Evolutionary conservation across 2,113 vertebrate species (phyloP).

Genomic region (cattle (Bos taurus)): DNA sequence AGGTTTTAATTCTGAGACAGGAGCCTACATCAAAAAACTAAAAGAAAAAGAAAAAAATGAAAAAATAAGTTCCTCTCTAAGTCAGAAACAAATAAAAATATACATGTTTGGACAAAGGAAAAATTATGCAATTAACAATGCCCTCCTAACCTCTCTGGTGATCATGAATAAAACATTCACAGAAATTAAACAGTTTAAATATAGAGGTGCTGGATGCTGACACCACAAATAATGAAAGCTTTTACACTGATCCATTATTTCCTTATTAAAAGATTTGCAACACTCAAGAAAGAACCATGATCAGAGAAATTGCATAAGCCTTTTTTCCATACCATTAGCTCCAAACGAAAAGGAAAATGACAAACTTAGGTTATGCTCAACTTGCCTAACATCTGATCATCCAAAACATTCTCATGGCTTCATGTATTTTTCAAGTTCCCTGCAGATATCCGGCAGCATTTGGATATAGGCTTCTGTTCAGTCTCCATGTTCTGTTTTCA

Average conservation of each 20-base stretch:
- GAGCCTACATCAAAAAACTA: slow-evolving; percentile 14
- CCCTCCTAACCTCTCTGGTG: slow-evolving; percentile 21
- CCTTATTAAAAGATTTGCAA: slow-evolving; percentile 51
- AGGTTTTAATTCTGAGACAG: slow-evolving; percentile 46
- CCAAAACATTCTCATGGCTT: neutral
- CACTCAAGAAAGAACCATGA: neutral
- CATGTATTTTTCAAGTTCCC: slow-evolving; percentile 8
- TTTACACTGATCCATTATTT: slow-evolving; percentile 53
- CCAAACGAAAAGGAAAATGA: slow-evolving; percentile 9
- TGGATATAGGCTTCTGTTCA: neutral
- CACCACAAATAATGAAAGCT: slow-evolving; percentile 45
- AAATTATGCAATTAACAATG: slow-evolving; percentile 38
- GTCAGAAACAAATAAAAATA: slow-evolving; percentile 32
- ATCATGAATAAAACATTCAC: slow-evolving; percentile 61
- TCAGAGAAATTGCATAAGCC: slow-evolving; percentile 16
- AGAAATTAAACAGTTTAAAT: slow-evolving; percentile 65
- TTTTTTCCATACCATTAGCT: neutral
- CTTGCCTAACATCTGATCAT: neutral
- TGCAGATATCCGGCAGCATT: neutral
- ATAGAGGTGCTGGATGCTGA: slow-evolving; percentile 50
- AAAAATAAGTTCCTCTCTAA: neutral
- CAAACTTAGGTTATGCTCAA: neutral
- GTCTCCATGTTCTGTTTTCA: slow-evolving; percentile 7
- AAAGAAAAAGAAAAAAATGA: neutral
- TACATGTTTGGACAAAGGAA: slow-evolving; percentile 34